Conservation (phyloP, 1,140 invertebrate species). For the Penaeus indicus region DNA sequence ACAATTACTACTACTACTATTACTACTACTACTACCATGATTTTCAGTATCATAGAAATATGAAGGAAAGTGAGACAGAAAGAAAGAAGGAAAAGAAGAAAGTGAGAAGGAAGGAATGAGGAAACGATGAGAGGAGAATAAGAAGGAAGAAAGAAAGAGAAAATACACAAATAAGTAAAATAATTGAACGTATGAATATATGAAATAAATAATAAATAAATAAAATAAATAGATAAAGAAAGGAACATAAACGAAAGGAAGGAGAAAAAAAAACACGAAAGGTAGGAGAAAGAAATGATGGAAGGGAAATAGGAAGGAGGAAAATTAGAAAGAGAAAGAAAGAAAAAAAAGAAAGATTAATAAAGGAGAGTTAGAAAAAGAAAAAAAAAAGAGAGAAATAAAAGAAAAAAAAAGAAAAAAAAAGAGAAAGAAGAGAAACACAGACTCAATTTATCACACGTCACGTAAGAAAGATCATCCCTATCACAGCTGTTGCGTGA, state of each 20-base stretch:
- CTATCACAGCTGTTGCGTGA: too few species aligned
- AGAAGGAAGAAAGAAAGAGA: neutral
- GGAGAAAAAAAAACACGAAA: neutral
- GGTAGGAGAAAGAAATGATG: neutral
- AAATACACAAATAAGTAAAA: neutral
- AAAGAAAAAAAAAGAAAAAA: neutral
- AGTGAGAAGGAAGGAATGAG: neutral
- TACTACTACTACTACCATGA: neutral
- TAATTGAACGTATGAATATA: neutral
- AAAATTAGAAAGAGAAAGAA: too few species aligned
- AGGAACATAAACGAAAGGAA: too few species aligned
- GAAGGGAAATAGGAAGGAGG: neutral
- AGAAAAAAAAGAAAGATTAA: too few species aligned
- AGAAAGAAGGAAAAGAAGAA: slow-evolving; percentile 7
- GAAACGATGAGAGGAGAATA: neutral
- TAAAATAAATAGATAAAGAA: too few species aligned
- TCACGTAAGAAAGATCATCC: too few species aligned
- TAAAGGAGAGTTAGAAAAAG: neutral
- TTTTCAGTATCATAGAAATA: neutral
- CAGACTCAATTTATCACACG: neutral
- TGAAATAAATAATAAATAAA: too few species aligned
- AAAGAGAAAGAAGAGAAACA: neutral
- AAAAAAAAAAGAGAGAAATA: too few species aligned
- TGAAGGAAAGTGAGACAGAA: neutral
- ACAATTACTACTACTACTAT: too few species aligned